Evolutionary conservation across 2,113 vertebrate genomes (phyloP).

Genomic region (Anser cygnoides): DNA sequence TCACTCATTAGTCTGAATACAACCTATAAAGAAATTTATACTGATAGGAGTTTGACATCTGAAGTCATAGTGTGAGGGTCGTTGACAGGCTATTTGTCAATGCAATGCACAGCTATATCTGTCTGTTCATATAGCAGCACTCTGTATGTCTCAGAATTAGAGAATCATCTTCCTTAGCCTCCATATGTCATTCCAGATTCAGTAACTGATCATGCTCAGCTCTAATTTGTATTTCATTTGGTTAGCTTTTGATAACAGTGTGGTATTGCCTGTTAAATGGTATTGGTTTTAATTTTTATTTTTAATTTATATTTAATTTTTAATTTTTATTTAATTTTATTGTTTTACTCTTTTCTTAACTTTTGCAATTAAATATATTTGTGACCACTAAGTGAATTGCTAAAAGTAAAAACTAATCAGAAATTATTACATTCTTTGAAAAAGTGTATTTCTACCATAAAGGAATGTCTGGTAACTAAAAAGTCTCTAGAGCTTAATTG

Average conservation of each 20-base stretch:
- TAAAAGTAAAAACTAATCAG: slow-evolving; percentile 5
- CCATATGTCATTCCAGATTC: neutral
- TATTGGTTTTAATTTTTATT: neutral
- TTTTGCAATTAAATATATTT: slow-evolving; percentile 8
- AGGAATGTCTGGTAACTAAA: neutral
- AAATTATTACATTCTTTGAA: slow-evolving; percentile 1
- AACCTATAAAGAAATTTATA: neutral
- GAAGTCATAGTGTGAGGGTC: neutral
- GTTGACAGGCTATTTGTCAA: neutral
- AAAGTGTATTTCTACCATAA: neutral
- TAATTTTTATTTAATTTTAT: too few species aligned
- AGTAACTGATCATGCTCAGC: neutral
- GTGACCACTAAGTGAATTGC: neutral
- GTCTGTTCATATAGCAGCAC: neutral
- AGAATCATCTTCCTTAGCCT: fast-evolving
- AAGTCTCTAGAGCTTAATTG: neutral
- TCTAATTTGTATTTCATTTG: neutral
- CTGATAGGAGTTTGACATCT: neutral
- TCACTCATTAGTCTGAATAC: neutral
- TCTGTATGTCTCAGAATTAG: neutral
- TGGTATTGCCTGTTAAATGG: neutral
- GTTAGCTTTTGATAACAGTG: neutral
- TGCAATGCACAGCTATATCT: too few species aligned
- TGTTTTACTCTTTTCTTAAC: neutral
- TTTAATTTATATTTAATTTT: too few species aligned